phyloP scores from a whole-genome alignment of 2,113 vertebrate genomes.

The Megalops atlanticus region DNA sequence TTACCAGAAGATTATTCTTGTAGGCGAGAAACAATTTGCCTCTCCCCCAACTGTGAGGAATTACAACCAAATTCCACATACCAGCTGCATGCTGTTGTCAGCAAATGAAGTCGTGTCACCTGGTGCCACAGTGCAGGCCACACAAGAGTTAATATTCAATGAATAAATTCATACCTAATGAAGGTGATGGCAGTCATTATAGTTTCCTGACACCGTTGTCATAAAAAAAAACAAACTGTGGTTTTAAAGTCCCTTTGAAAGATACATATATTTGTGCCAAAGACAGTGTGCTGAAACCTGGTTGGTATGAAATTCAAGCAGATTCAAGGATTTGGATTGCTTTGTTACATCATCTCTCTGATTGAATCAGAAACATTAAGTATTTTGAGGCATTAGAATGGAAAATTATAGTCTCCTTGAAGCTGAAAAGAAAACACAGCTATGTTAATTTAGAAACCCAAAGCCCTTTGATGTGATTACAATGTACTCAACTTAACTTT shows the following conservation, averaged over 20 bases:
- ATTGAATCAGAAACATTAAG: no score
- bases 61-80: slow-evolving; percentile 58
- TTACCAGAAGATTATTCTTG: slow-evolving; percentile 63
- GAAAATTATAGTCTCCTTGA: not conserved
- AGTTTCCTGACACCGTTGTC: slow-evolving; percentile 40
- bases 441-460: slow-evolving; percentile 61
- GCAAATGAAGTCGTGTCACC: slow-evolving; percentile 73
- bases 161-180: slow-evolving; percentile 79
- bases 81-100: slow-evolving; percentile 62
- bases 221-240: not conserved
- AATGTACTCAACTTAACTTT: slow-evolving; percentile 64
- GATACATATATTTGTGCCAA: slow-evolving; percentile 9
- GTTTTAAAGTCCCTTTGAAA: not conserved
- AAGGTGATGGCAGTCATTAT: slow-evolving; percentile 51
- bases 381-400: not conserved
- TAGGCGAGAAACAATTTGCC: slow-evolving; percentile 64
- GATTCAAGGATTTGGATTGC: not conserved
- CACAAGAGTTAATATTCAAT: slow-evolving; percentile 73
- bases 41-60: slow-evolving; percentile 63
- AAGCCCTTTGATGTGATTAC: slow-evolving; percentile 51
- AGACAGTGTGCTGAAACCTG: not conserved
- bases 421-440: slow-evolving; percentile 38
- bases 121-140: slow-evolving; percentile 66
- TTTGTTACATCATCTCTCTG: not conserved
- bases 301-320: not conserved